These are phyloP conservation scores for Ceryle rudis DNA, from an alignment of 2,797 vertebrate species.

Conservation along the genomic window DNA sequence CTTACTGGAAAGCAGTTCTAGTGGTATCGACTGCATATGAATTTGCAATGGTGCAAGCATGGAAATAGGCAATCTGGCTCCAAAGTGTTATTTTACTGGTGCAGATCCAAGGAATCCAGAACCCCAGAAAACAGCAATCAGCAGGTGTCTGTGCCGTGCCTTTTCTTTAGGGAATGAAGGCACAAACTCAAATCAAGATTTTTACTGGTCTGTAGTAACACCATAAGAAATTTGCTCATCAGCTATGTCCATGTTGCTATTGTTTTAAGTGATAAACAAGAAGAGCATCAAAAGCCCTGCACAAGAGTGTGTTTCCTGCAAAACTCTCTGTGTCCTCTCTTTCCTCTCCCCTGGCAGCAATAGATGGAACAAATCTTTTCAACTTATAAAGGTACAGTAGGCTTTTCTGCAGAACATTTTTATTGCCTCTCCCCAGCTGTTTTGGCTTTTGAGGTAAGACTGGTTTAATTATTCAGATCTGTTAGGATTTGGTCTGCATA, in stretches of 20 bases:
- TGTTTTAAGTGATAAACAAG: neutral
- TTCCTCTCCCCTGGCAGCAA: neutral
- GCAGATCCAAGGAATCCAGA: neutral
- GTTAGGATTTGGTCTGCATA: conserved; percentile 5
- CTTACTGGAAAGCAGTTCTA: neutral
- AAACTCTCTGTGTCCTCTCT: neutral
- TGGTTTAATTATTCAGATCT: conserved; percentile 25
- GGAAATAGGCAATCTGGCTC: neutral
- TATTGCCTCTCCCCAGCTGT: neutral
- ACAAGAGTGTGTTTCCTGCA: neutral
- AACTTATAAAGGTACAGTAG: neutral
- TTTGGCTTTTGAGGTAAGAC: conserved; percentile 22
- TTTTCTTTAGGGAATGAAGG: neutral
- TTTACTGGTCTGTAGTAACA: neutral
- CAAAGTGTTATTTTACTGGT: neutral
- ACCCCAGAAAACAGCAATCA: neutral
- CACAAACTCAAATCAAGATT: neutral
- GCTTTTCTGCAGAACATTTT: neutral
- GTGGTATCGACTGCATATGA: neutral
- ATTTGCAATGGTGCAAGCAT: neutral
- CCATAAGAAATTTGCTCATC: neutral
- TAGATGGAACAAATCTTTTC: conserved; percentile 13
- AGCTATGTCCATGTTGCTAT: neutral
- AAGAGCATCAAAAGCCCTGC: neutral
- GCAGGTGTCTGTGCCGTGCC: neutral